Percentiles rank a stretch among this genome's conserved stretches.
These are phyloP conservation scores for Potorous gilbertii DNA, from an alignment of 2,797 vertebrate genomes.

Conservation along the genomic window DNA sequence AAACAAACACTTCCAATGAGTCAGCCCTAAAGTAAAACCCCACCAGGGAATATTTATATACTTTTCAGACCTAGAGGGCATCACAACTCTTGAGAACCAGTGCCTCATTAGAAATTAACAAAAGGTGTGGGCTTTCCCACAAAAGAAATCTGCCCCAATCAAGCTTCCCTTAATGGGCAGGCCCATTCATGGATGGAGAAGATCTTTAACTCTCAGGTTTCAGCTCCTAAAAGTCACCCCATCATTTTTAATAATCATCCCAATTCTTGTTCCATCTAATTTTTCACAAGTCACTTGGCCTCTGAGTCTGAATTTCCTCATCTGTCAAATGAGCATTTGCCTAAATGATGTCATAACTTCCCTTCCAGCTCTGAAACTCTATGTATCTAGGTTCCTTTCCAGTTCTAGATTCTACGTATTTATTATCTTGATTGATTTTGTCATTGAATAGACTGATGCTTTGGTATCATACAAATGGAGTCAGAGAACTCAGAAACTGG, in stretches of 20 bases:
- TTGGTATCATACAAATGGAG: not conserved
- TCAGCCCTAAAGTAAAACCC: too few species aligned
- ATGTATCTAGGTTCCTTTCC: not conserved
- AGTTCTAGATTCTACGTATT: not conserved
- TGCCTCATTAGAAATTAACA: too few species aligned
- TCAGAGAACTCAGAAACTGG: not conserved
- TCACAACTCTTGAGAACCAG: too few species aligned
- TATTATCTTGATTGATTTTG: not conserved
- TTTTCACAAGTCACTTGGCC: not conserved
- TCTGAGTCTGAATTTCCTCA: not conserved
- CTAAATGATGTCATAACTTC: not conserved
- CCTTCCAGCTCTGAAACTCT: not conserved
- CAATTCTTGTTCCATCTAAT: not conserved
- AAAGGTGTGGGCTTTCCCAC: too few species aligned
- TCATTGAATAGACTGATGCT: not conserved
- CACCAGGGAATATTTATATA: too few species aligned
- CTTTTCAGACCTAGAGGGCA: too few species aligned
- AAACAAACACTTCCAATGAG: too few species aligned
- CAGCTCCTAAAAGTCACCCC: not conserved
- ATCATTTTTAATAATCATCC: not conserved
- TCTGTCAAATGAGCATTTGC: not conserved
- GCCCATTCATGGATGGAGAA: too few species aligned
- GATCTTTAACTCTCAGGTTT: too few species aligned
- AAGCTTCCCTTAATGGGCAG: too few species aligned
- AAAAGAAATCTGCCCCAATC: too few species aligned